Base-by-base conservation (phyloP, 2,113 vertebrate genomes). In the Probosciger aterrimus region DNA sequence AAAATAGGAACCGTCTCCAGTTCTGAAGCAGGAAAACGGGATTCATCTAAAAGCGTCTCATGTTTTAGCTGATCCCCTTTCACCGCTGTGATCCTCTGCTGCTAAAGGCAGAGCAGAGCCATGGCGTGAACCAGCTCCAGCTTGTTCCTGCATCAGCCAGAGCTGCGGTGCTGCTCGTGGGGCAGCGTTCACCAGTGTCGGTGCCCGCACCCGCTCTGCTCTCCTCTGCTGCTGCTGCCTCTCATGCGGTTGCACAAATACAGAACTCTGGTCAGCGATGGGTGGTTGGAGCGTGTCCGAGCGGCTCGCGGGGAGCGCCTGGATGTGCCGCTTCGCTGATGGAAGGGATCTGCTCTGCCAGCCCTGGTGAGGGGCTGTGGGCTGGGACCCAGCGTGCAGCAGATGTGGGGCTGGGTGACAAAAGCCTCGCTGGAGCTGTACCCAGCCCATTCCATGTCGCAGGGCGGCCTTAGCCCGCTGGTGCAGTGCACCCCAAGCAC, bases 371-470 rank as follows among this genome's bases (percentile, higher is more conserved):
- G 30, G 46, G 17, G 44, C 59, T 20, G 41, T 12, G 1, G 16
- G 17, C 14, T 1, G 19, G 8, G 50, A 2, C 5, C 37, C 1
- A 5, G 4, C 0, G 0, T 4, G 15, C 20, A 6, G 52, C 4
- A 6, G 81, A 31, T 31, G 65, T 15, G 75, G 78, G 50, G 11
- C 22, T 18, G 63, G 41, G 4, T 8, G 55, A 24, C 14, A 23
- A 47, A 7, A 35, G 11, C 24, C 4, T 24, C 16, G 0, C 0
- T 7, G 31, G 33, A 23, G 55, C 19, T 8, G 33, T 1, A 5
- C 9, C 10, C 0, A 0, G 5, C 46, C 41, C 25, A 41, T 43
- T 53, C 60, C 57, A n/a, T 1, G 1, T 0, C 0, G 28, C 69
- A 27, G 50, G 10, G 59, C 30, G 9, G 47, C 59, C 52, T 16